These are phyloP conservation scores for Muscidifurax raptorellus DNA, from an alignment of 1,140 invertebrate genomes.

Conservation along the genomic window DNA sequence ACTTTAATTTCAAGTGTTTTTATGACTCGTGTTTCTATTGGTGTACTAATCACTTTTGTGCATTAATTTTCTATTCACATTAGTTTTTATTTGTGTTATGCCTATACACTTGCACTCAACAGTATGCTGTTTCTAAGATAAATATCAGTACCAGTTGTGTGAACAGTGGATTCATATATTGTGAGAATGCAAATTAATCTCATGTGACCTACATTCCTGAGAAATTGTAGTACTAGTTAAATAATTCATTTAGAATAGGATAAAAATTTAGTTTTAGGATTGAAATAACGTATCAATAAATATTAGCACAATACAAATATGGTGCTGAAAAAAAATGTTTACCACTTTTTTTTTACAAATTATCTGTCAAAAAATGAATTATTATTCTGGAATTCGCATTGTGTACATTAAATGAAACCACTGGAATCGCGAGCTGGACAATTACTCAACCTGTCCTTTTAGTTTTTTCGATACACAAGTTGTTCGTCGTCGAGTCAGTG, in stretches of 20 bases:
- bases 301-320: conserved; percentile 12
- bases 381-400: conserved; percentile 38
- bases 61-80: conserved; percentile 55
- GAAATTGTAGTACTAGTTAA: conserved; percentile 36
- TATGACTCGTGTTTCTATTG: conserved; percentile 40
- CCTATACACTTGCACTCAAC: conserved; percentile 50
- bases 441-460: conserved; percentile 37
- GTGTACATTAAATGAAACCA: conserved; percentile 45
- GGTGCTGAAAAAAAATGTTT: conserved; percentile 24
- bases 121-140: conserved; percentile 38
- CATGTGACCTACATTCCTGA: conserved; percentile 57
- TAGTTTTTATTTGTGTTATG: conserved; percentile 59
- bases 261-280: conserved; percentile 32
- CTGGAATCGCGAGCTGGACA: conserved; percentile 41
- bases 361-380: conserved; percentile 21
- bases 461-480: conserved; percentile 48
- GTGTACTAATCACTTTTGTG: conserved; percentile 33
- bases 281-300: conserved; percentile 34
- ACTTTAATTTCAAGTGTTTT: conserved; percentile 58
- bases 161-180: conserved; percentile 61
- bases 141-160: conserved; percentile 50
- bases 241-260: conserved; percentile 36
- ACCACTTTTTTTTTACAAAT: conserved; percentile 14
- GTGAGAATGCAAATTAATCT: conserved; percentile 55
- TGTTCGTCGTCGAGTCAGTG: conserved; percentile 40